Percentiles rank a stretch among this genome's conserved stretches.
Evolutionary conservation across 2,888 invertebrate genomes (phyloP).

Genomic region (Sinohyriopsis cumingii): DNA sequence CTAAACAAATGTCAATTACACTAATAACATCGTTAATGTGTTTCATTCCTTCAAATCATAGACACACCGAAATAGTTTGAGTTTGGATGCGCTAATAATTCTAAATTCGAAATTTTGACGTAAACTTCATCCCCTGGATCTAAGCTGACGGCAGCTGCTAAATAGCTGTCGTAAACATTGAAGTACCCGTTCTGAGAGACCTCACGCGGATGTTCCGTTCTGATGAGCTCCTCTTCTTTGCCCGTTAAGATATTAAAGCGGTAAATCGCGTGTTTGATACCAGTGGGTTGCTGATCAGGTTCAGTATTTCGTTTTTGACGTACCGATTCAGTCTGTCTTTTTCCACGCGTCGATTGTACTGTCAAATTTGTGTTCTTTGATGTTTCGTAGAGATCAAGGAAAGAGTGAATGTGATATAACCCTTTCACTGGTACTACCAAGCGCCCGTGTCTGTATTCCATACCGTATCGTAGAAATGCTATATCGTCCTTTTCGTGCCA

Average conservation of each 20-base stretch:
- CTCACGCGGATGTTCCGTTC: slow-evolving; percentile 1
- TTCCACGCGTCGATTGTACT: too few relatives aligned
- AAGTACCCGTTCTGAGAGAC: slow-evolving; percentile 1
- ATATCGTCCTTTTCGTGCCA: too few relatives aligned
- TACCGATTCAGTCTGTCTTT: too few relatives aligned
- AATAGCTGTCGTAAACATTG: slow-evolving; percentile 1
- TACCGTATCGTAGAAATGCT: slow-evolving; percentile 1
- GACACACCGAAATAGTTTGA: slow-evolving; percentile 8
- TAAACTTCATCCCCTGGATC: slow-evolving; percentile 11
- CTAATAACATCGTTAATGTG: too few relatives aligned
- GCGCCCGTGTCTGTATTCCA: slow-evolving; percentile 1
- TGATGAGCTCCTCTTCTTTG: background rate
- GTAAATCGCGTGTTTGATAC: slow-evolving; percentile 6
- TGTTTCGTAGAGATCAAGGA: slow-evolving; percentile 6
- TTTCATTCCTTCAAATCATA: slow-evolving; percentile 4
- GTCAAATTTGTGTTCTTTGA: background rate
- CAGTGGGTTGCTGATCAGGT: too few relatives aligned
- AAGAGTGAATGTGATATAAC: slow-evolving; percentile 7
- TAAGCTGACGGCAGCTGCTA: slow-evolving; percentile 3
- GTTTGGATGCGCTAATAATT: slow-evolving; percentile 3
- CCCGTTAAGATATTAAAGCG: slow-evolving; percentile 2
- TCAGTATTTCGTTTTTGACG: too few relatives aligned
- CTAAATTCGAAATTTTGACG: slow-evolving; percentile 11
- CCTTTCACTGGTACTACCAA: slow-evolving; percentile 7
- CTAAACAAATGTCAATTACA: too few relatives aligned